phyloP scores from a whole-genome alignment of 1,140 invertebrate genomes.

The Anadara kagoshimensis region DNA sequence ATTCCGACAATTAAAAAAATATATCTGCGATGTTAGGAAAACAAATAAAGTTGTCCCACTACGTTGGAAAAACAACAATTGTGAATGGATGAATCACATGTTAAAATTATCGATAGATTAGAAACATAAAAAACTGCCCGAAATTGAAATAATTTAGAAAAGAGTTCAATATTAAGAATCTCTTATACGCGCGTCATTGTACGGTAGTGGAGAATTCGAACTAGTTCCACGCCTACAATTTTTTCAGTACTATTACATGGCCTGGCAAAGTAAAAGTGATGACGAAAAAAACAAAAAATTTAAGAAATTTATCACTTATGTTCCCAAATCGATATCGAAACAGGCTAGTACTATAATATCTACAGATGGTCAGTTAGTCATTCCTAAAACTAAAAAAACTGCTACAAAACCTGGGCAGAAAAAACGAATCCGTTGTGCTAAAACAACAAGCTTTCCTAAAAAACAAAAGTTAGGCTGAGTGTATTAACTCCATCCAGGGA shows the following conservation, averaged over 20 bases:
- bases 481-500: too few species aligned
- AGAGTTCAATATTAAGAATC: constrained; percentile 16
- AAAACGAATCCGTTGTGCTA: too few species aligned
- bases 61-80: constrained; percentile 26
- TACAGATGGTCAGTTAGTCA: too few species aligned
- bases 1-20: constrained; percentile 12
- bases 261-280: constrained; percentile 13
- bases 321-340: too few species aligned
- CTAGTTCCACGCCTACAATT: not conserved
- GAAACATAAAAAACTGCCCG: constrained; percentile 24
- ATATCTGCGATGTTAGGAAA: not conserved
- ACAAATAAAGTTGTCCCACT: too few species aligned
- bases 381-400: too few species aligned
- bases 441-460: too few species aligned
- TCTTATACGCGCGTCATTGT: not conserved
- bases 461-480: too few species aligned
- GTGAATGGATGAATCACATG: constrained; percentile 27
- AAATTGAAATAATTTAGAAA: constrained; percentile 15
- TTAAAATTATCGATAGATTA: constrained; percentile 18
- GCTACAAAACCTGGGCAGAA: too few species aligned
- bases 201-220: constrained; percentile 19
- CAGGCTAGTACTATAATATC: too few species aligned
- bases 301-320: too few species aligned
- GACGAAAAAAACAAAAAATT: too few species aligned
- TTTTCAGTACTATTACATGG: not conserved